Conservation (phyloP, 2,113 vertebrate genomes). For the Dicrurus megarhynchus region DNA sequence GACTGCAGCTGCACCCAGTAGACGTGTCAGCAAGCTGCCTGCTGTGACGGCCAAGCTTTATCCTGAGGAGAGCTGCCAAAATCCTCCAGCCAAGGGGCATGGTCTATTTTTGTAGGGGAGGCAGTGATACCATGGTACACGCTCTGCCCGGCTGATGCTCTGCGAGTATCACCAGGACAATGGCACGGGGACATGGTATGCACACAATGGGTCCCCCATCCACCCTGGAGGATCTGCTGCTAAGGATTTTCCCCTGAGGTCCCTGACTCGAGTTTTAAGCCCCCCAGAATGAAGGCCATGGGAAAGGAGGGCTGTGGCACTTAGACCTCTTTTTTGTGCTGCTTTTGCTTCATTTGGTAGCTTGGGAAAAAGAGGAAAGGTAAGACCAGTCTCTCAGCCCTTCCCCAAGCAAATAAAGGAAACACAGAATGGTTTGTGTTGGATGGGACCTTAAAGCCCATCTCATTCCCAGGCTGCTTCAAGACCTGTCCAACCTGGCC, state of each 20-base stretch:
- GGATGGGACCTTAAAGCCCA: not conserved
- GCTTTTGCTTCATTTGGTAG: not conserved
- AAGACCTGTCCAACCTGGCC: not conserved
- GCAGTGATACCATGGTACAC: rapidly evolving
- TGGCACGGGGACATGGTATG: rapidly evolving
- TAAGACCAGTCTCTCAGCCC: not conserved
- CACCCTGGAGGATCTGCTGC: not conserved
- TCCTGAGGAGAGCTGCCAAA: not conserved
- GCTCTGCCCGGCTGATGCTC: rapidly evolving
- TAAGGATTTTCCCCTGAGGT: not conserved
- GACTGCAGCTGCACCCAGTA: not conserved
- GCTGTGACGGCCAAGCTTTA: not conserved
- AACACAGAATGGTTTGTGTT: not conserved
- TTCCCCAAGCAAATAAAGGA: not conserved
- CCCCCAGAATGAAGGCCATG: not conserved
- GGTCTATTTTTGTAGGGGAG: not conserved
- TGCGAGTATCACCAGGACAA: not conserved
- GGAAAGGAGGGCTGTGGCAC: not conserved
- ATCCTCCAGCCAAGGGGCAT: not conserved
- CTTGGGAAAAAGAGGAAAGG: not conserved
- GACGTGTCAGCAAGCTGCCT: not conserved
- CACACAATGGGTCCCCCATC: not conserved
- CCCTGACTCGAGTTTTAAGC: not conserved
- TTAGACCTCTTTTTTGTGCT: not conserved
- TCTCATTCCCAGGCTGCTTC: not conserved